Percentiles rank a stretch among this genome's conserved stretches.
Evolutionary conservation across 92 coral and sea anemone species (phyloP).

Genomic region (Epizoanthus stellaris): DNA sequence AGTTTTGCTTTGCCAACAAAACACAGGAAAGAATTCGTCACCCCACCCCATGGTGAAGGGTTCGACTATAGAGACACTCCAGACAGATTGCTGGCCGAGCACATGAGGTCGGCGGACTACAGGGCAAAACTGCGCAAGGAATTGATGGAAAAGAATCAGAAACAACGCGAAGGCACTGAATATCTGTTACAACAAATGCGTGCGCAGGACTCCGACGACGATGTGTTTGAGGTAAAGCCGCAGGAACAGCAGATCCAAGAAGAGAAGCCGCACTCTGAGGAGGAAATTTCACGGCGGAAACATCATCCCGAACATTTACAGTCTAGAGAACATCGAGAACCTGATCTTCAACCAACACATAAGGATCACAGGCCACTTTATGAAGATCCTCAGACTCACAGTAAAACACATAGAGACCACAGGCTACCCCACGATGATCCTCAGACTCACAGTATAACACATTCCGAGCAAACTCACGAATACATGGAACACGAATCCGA

Average conservation of each 20-base stretch:
- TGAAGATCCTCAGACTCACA: neutral
- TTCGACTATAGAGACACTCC: constrained; percentile 35
- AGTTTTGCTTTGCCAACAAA: constrained; percentile 38
- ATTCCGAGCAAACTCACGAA: neutral
- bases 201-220: constrained; percentile 64
- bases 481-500: neutral
- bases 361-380: neutral
- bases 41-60: constrained; percentile 36
- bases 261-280: neutral
- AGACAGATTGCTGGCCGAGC: constrained; percentile 12
- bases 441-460: neutral
- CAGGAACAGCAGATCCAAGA: neutral
- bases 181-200: constrained; percentile 80
- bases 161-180: constrained; percentile 76
- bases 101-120: constrained; percentile 59
- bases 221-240: constrained; percentile 3
- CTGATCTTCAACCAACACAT: too few species aligned
- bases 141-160: constrained; percentile 78
- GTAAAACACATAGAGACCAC: neutral
- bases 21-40: constrained; percentile 9
- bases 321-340: too few species aligned
- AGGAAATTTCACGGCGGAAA: neutral
- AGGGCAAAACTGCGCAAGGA: constrained; percentile 81
- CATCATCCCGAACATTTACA: too few species aligned
- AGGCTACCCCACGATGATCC: neutral